phyloP scores from a whole-genome alignment of 2,797 vertebrate species.

The Astyanax mexicanus region DNA sequence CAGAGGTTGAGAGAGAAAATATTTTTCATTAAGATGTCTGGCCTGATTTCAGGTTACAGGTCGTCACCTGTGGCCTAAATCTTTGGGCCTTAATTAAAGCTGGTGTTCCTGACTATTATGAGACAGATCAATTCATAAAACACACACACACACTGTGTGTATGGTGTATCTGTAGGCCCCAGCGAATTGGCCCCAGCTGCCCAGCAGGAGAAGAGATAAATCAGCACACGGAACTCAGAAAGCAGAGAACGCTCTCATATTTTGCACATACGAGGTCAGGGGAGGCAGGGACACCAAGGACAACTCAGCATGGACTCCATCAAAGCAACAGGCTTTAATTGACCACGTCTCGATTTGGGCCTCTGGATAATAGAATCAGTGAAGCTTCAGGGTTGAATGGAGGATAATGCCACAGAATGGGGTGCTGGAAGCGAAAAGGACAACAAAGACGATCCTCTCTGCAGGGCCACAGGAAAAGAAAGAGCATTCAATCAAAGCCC shows the following conservation, averaged over 20 bases:
- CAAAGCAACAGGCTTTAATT: conserved; percentile 36
- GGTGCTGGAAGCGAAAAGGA: conserved; percentile 25
- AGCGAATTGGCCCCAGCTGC: background rate
- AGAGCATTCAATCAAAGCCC: conserved; percentile 12
- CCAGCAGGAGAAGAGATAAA: conserved; percentile 24
- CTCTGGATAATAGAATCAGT: conserved; percentile 41
- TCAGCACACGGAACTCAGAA: conserved; percentile 33
- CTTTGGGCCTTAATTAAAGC: background rate
- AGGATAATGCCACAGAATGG: conserved; percentile 26
- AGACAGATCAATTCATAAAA: background rate
- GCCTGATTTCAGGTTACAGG: background rate
- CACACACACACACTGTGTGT: background rate
- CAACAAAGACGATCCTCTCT: conserved; percentile 40
- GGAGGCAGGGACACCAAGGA: conserved; percentile 30
- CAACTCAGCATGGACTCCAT: conserved; percentile 22
- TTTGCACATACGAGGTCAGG: conserved; percentile 31
- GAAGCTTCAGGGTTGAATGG: conserved; percentile 32
- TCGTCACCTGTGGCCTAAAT: background rate
- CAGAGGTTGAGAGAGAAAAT: too few relatives aligned
- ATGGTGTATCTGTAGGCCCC: background rate
- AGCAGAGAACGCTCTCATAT: conserved; percentile 25
- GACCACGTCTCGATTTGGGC: conserved; percentile 41
- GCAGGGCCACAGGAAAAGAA: conserved; percentile 6
- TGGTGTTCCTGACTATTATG: background rate
- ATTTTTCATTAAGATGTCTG: background rate